These are phyloP conservation scores for Melanotaenia parkinsoni DNA, from an alignment of 2,797 vertebrate genomes.

Conservation along the genomic window DNA sequence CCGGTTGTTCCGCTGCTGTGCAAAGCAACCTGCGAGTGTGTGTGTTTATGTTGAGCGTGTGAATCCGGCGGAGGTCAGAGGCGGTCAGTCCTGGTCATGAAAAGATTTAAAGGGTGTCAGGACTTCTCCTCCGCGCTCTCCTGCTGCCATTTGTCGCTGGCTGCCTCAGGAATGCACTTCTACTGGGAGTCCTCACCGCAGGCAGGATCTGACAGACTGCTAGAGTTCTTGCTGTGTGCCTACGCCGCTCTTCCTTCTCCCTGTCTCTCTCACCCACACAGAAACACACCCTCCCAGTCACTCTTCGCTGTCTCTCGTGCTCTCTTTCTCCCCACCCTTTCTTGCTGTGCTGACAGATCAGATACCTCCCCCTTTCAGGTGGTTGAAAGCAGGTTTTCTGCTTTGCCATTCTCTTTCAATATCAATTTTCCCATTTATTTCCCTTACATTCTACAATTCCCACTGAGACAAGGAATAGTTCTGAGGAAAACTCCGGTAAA, in stretches of 20 bases:
- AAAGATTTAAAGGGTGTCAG: conserved; percentile 54
- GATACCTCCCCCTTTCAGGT: conserved; percentile 78
- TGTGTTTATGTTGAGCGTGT: conserved; percentile 13
- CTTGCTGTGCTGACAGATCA: conserved; percentile 71
- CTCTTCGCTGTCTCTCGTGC: conserved; percentile 50
- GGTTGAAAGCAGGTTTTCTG: conserved; percentile 56
- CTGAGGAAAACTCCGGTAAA: not conserved
- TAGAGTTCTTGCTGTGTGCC: conserved; percentile 51
- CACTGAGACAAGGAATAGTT: conserved; percentile 1
- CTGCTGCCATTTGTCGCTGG: conserved; percentile 43
- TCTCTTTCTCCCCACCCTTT: conserved; percentile 58
- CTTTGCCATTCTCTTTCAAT: conserved; percentile 22
- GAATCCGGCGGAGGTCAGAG: conserved; percentile 62
- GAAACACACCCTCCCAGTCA: conserved; percentile 75
- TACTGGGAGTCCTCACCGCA: conserved; percentile 75
- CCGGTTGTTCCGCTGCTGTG: conserved; percentile 52
- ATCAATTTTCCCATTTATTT: conserved; percentile 41
- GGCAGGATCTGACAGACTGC: conserved; percentile 71
- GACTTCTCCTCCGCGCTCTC: conserved; percentile 28
- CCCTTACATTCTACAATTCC: conserved; percentile 11
- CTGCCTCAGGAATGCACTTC: conserved; percentile 79
- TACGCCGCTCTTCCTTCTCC: conserved; percentile 67
- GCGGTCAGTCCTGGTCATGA: conserved; percentile 45
- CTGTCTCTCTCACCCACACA: conserved; percentile 72
- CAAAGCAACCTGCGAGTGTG: conserved; percentile 30